Evolutionary conservation across 2,797 vertebrate species (phyloP), one percentile per base, ranked within the genome.

Genomic region (Enoplosus armatus): DNA sequence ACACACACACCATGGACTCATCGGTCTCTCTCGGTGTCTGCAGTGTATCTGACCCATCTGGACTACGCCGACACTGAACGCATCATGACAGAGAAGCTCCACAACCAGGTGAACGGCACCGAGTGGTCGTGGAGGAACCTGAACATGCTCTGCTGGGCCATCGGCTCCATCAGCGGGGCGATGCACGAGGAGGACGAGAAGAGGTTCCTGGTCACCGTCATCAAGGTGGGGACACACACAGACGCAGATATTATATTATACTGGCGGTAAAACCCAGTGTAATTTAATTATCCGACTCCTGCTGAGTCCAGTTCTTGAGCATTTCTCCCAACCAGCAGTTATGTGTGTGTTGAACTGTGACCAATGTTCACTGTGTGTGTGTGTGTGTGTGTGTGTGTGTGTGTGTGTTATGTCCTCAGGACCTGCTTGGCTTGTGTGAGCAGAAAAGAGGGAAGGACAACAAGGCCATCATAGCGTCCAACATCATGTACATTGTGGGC

Each of bases 171-270:
- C 93, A 99, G 98, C 47, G 98, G 98, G 0, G 98, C 98, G 6
- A 99, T 99, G 98, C 98, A 99, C n/a, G 98, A 99, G 86, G 98
- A 99, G 85, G 98, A 99, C 60, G 98, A 99, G 71, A 99, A 99
- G 92, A 94, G 98, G 75, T 99, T 99, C 93, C 97, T 99, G 51
- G 98, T 99, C 77, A 99, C 98, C 2, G 98, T 99, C 84, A 99
- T 99, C 91, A 99, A 99, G 97, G 98, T 99, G 59, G 12, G 54
- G 37, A 26, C 37, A 41, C 20, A 8, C 24, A 8, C 5, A 18
- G 33, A 39, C 2, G 1, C n/a, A n/a, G n/a, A 16, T 35, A 7
- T 39, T 45, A 4, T n/a, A n/a, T 24, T n/a, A n/a, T n/a, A 24
- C 45, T 10, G 0, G 8, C 50, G 27, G 64, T 10, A 45, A 6